Base-by-base conservation (phyloP, 2,113 vertebrate genomes). In the Sylvilagus bachmani region DNA sequence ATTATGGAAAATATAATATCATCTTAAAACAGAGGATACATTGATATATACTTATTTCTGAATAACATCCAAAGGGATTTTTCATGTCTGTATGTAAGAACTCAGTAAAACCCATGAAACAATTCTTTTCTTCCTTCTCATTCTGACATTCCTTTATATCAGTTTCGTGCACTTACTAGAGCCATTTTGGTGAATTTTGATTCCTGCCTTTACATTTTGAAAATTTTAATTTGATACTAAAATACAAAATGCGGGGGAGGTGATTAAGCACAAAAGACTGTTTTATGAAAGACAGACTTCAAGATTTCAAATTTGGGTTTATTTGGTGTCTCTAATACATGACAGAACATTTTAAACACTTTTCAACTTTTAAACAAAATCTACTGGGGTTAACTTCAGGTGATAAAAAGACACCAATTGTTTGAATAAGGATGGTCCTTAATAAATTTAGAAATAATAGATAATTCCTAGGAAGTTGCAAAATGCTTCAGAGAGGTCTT, bases 151-250 rank as follows among this genome's bases (percentile, higher is more conserved):
- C 67, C 55, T 21, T 83, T 83, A 51, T 36, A 87, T 51, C 16
- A 67, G 83, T 85, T 90, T 87, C 16, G 2, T 61, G 7, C 21
- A 51, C 38, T 93, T 84, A 81, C 70, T 96, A 86, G 33, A 77
- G 77, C 77, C n/a, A 49, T 2, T 81, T 74, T 86, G n/a, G 17
- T 94, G 51, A 61, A 69, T 88, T 88, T 24, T 88, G 33, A 91
- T 91, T 84, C 44, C 91, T 93, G 62, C 67, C 74, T 89, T 94
- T 94, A 67, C 19, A 85, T 83, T 73, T 87, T 73, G 44, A 67
- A 78, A 88, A 6, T 73, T 90, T 90, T 38, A 83, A 78, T 83
- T 36, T 92, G 64, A 82, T 95, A 73, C 61, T 77, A 78, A 96
- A 96, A 78, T 96, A 73, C 84, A 91, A 87, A 58, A 64, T 71